Evolutionary conservation across 2,888 invertebrate genomes (phyloP), one percentile per base, ranked within the genome.

Genomic region (Flexamia atlantica): DNA sequence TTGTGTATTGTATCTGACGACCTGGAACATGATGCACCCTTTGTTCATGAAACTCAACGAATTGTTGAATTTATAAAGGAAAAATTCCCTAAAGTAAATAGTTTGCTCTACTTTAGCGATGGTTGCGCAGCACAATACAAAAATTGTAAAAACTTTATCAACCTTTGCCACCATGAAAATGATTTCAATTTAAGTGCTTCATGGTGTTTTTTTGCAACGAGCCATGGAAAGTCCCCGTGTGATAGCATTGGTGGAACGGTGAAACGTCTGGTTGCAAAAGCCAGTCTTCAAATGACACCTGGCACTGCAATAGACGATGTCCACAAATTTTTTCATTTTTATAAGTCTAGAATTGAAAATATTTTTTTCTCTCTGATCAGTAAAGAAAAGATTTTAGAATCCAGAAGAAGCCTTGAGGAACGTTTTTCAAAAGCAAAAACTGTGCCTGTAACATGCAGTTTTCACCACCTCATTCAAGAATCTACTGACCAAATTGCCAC

Each of bases 121-220:
- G 70, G 70, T 25, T 23, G 68, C 25, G 42, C 64, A 23, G 53
- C 32, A 30, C 82, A 70, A 50, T 82, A 82, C 23, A 82, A 82
- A 82, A 82, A 72, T 42, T 40, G 50, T 36, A 83, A 83, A 83
- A 74, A 74, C 83, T n/a, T n/a, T n/a, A n/a, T n/a, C n/a, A n/a
- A n/a, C n/a, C n/a, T n/a, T n/a, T n/a, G n/a, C n/a, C n/a, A n/a
- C n/a, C n/a, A n/a, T 40, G 40, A 79, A 40, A 42, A 36, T 40
- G 60, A 79, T 28, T 83, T 83, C 36, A 28, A 50, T 32, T 17
- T 83, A 5, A 3, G 25, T n/a, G 74, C 60, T 42, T 7, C 72
- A 74, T 83, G 83, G 83, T 25, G 42, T 57, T 28, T 83, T 74
- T 83, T 74, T 74, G 83, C 74, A 72, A 50, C 83, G 17, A 17